Conservation (phyloP, 2,113 vertebrate species). For the Madoqua kirkii region DNA sequence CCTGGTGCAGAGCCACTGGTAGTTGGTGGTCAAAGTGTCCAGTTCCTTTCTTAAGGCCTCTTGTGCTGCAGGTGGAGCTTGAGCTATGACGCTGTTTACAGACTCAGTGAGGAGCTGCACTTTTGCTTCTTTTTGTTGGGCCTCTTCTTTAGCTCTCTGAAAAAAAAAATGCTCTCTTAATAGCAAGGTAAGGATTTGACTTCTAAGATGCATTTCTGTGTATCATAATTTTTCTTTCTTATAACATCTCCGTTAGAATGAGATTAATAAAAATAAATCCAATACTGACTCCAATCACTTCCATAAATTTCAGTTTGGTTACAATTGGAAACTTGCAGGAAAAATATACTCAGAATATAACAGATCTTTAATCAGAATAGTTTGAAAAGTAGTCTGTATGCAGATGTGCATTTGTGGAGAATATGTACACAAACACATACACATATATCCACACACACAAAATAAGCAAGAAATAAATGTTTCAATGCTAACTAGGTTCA, state of each 20-base stretch:
- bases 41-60: slow-evolving; percentile 94
- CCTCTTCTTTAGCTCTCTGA: slow-evolving; percentile 96
- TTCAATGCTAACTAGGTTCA: background rate
- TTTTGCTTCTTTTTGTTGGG: slow-evolving; percentile 95
- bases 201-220: background rate
- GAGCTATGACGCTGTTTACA: slow-evolving; percentile 93
- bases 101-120: slow-evolving; percentile 95
- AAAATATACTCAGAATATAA: background rate
- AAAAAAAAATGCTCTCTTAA: slow-evolving; percentile 20
- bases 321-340: background rate
- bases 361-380: background rate
- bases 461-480: background rate
- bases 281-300: background rate
- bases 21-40: slow-evolving; percentile 89
- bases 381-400: background rate
- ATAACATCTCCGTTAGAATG: background rate
- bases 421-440: background rate
- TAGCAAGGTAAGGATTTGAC: background rate
- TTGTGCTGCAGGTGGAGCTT: slow-evolving; percentile 92
- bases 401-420: background rate
- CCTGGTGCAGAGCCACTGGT: slow-evolving; percentile 95
- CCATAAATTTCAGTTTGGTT: background rate
- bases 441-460: background rate
- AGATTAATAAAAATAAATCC: background rate
- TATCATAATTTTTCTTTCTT: background rate